Evolutionary conservation across 2,113 vertebrate species (phyloP).

Genomic region (Cryptomyrus ogoouensis): DNA sequence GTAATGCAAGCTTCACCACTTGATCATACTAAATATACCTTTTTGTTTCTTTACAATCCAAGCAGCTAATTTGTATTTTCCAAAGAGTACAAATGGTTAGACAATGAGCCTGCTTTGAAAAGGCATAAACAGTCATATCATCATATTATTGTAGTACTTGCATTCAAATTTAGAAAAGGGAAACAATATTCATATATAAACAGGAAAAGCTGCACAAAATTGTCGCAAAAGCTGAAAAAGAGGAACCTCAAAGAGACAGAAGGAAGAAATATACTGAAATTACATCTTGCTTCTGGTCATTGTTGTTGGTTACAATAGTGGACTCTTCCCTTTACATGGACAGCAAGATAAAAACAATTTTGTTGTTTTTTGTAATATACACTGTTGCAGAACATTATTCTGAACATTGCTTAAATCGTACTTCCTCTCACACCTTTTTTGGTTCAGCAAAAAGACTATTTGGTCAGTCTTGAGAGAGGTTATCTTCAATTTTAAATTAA

Average conservation of each 20-base stretch:
- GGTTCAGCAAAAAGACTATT: neutral
- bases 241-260: neutral
- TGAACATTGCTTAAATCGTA: neutral
- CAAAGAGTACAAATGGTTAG: neutral
- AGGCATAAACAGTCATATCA: neutral
- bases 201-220: neutral
- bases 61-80: neutral
- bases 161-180: neutral
- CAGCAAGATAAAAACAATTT: neutral
- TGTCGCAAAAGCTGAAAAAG: neutral
- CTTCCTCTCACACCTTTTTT: neutral
- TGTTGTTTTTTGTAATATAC: neutral
- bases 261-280: neutral
- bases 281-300: neutral
- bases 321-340: neutral
- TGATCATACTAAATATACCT: neutral
- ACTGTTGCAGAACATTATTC: neutral
- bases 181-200: neutral
- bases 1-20: neutral
- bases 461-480: neutral
- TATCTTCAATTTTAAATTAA: neutral
- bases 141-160: neutral
- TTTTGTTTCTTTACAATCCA: neutral
- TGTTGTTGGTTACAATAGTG: neutral
- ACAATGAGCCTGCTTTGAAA: neutral